Evolutionary conservation across 2,113 vertebrate genomes (phyloP), one percentile per base, ranked within the genome.

Genomic region (Piaya cayana): DNA sequence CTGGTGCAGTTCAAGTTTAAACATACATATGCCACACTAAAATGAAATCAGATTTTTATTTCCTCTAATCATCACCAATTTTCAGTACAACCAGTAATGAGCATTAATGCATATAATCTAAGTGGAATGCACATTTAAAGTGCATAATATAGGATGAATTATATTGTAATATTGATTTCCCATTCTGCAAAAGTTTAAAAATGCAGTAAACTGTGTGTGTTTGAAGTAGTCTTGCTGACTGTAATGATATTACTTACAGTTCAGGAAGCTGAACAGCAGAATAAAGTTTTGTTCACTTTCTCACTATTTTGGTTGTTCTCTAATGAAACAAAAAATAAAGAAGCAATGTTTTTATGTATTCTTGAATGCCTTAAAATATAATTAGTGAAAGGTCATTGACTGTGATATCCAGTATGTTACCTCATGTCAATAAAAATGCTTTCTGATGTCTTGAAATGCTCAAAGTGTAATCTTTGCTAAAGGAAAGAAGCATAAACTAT

Each of bases 371-470:
- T 82, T 64, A 71, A 96, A 89, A 74, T 91, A 68, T 74, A 56
- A 90, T 9, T 85, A 60, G 43, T 88, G 82, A 90, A 95, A 94
- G 63, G 34, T 50, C 86, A 75, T 56, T 92, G 77, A 88, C 50
- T 92, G 32, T 39, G 43, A 70, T 81, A 59, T 83, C 29, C 15
- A 96, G 78, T 74, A 83, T 53, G 64, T 56, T 71, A 82, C 42
- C 22, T 88, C 76, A 32, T 42, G 45, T 87, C 55, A 82, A 34
- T 9, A 50, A 34, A 93, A 90, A 68, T 49, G 23, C 1, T 84
- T 84, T 89, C 30, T 19, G 13, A 77, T 88, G 58, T 32, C 43
- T 93, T 87, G 59, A 96, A 95, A 88, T 55, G 63, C 64, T 97
- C 64, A 39, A 64, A 69, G 29, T 49, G 6, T 94, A 80, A 95